Evolutionary conservation across 2,113 vertebrate genomes (phyloP), one percentile per base, ranked within the genome.

Genomic region (Petroica traversi): DNA sequence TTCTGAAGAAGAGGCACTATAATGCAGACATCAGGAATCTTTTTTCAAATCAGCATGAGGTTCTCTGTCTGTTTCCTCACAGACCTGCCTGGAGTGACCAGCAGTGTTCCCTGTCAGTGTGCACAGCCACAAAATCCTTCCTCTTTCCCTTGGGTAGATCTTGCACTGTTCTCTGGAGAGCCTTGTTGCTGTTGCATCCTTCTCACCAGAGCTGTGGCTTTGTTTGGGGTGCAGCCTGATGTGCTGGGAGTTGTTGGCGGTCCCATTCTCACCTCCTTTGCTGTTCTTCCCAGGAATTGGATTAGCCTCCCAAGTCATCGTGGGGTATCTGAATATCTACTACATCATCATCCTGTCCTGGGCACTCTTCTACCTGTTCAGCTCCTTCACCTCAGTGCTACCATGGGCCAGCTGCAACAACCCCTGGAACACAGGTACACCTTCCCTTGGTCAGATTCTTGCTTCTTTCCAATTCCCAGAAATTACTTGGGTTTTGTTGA

Each of bases 311-410:
- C 99, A 99, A 89, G 97, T 99, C 73, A 98, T 99, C 3, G 98
- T 98, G 61, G 76, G 96, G 14, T 99, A 99, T 81, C 49, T 99
- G 83, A 99, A 99, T 85, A 58, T 99, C 88, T 99, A 99, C 97
- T 99, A 99, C 95, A 99, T 99, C 19, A 86, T 99, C 79, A 97
- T 99, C 75, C 96, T 99, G 26, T 98, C 99, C 76, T 99, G 99
- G 99, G 98, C 98, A 8, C 91, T 99, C 36, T 98, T 99, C 95
- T 99, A 99, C 94, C 95, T 99, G 17, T 98, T 98, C 93, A 98
- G 98, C 95, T 99, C 98, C 93, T 99, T 99, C 82, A 94, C 85
- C 51, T 92, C 92, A 12, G 97, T 98, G 14, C 97, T 99, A 19
- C 99, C 99, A 1, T 99, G 99, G 99, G 98, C 98, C 3, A 98